Base-by-base conservation (phyloP, 2,113 vertebrate genomes). In the Jaculus jaculus region DNA sequence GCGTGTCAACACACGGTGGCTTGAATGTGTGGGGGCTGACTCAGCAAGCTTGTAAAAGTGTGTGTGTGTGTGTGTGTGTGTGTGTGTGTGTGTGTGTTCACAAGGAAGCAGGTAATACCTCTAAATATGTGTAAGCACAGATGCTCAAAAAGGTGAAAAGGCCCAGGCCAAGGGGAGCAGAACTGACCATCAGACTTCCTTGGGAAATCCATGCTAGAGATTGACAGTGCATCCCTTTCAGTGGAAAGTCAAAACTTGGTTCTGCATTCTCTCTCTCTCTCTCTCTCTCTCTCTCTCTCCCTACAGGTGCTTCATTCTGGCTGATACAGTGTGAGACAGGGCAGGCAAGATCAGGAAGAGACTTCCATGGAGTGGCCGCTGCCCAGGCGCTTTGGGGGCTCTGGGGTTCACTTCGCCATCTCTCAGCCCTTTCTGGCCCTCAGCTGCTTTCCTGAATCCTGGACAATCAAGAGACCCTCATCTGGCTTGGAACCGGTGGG, bases 71-170 rank as follows among this genome's bases (percentile, higher is more conserved):
- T 5, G 42, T 2, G 51, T 3, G 18, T 18, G 5, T 39, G 24
- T 7, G 9, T 39, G 28, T 10, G 18, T 15, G 47, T 72, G 32
- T 20, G 7, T 5, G 32, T 26, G 39, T 23, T 30, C 1, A 16
- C 0, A 7, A 17, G 71, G 89, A 20, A 34, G n/a, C 34, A 30
- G 77, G 47, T 9, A 30, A 32, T 12, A n/a, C 74, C 21, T 34
- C 86, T 47, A 80, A 42, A 28, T 68, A 69, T 0, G 0, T 15
- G 34, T 18, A 10, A 18, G 28, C 24, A n/a, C 51, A 24, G 0
- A 4, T 42, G 32, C 16, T 18, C 8, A 42, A 72, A 74, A 4
- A 69, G 73, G 47, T 3, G 11, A 6, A 60, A 71, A 37, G n/a
- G 10, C 9, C 58, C 24, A 18, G 34, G 65, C 65, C 30, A 68